Conservation (phyloP, 2,113 vertebrate species). For the Sorex fumeus region DNA sequence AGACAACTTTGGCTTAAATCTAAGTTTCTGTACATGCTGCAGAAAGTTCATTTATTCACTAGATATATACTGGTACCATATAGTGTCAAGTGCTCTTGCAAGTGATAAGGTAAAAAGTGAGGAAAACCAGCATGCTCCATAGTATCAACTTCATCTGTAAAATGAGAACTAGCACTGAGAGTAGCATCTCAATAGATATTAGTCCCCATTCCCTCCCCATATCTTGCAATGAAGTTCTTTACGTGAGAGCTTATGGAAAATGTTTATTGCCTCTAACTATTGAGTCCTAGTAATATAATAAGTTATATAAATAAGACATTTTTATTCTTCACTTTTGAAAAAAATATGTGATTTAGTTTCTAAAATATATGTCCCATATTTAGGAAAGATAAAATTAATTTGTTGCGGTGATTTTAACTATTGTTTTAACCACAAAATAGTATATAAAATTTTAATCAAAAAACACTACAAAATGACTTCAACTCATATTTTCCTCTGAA, state of each 20-base stretch:
- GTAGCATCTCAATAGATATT: neutral
- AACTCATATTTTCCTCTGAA: slow-evolving; percentile 30
- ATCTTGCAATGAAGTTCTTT: neutral
- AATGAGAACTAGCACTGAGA: neutral
- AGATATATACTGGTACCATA: neutral
- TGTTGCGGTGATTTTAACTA: slow-evolving; percentile 17
- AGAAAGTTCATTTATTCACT: slow-evolving; percentile 7
- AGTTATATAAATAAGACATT: slow-evolving; percentile 2
- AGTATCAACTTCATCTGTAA: neutral
- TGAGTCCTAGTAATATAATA: neutral
- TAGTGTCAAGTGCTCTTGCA: neutral
- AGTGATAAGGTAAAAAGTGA: neutral
- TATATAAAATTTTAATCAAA: slow-evolving; percentile 21
- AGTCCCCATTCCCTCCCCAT: neutral
- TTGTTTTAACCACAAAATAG: neutral
- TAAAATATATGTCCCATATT: neutral
- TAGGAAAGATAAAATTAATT: slow-evolving; percentile 22
- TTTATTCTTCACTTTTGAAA: slow-evolving; percentile 27
- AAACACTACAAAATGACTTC: slow-evolving; percentile 27
- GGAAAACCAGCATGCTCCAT: neutral
- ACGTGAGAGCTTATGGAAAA: slow-evolving; percentile 29
- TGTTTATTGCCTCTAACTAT: neutral
- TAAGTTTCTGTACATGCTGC: neutral
- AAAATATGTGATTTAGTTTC: slow-evolving; percentile 8
- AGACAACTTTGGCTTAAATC: neutral